These are phyloP conservation scores for Sarcoramphus papa DNA, from an alignment of 2,797 vertebrate genomes.

Conservation along the genomic window DNA sequence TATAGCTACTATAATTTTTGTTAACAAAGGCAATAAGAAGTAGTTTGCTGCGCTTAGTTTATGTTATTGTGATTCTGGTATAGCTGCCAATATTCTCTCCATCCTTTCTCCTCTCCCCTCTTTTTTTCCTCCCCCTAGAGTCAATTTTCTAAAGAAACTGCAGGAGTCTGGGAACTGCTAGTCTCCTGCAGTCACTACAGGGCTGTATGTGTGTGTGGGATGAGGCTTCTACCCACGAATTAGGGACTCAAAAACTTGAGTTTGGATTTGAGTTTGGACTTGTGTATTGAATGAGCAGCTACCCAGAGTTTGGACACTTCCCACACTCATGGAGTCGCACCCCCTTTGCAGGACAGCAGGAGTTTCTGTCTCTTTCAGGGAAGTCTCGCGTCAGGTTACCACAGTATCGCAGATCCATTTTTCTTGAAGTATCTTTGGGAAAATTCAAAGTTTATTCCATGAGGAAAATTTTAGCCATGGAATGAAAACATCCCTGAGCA, in stretches of 20 bases:
- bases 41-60: neutral
- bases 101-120: neutral
- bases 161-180: neutral
- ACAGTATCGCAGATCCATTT: neutral
- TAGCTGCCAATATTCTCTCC: neutral
- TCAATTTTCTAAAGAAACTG: neutral
- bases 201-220: fast-evolving
- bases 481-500: neutral
- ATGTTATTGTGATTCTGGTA: neutral
- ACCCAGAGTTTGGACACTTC: neutral
- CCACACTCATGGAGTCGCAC: neutral
- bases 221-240: neutral
- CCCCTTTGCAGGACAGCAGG: neutral
- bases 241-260: neutral
- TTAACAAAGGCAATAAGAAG: neutral
- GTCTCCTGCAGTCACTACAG: neutral
- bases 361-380: neutral
- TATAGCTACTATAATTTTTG: constrained; percentile 6
- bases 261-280: neutral
- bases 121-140: neutral
- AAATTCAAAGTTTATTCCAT: neutral
- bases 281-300: neutral
- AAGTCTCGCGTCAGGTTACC: neutral
- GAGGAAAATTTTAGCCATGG: neutral
- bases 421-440: neutral